Percentiles rank a stretch among this genome's conserved stretches.
Conservation (phyloP, 2,113 vertebrate genomes). For the Hylia prasina region DNA sequence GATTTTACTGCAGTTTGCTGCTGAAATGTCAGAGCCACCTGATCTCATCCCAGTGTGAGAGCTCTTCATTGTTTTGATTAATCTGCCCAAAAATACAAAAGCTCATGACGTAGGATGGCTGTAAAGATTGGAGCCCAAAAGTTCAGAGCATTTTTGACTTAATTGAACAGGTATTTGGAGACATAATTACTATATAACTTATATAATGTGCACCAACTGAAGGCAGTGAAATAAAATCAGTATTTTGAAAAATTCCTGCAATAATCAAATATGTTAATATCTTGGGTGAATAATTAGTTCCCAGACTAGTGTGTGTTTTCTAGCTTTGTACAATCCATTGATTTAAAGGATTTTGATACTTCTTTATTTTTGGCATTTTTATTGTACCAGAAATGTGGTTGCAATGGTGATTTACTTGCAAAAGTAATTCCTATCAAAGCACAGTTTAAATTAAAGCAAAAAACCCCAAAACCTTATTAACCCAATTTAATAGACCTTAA, state of each 20-base stretch:
- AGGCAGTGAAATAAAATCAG: not conserved
- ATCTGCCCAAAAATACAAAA: not conserved
- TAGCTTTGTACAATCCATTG: not conserved
- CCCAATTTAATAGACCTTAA: not conserved
- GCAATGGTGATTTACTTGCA: not conserved
- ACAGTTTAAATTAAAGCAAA: not conserved
- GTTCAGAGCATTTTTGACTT: not conserved
- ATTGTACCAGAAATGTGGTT: not conserved
- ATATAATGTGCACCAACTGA: not conserved
- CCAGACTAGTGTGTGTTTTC: not conserved
- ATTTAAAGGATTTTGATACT: not conserved
- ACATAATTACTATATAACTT: not conserved
- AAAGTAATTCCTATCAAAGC: not conserved
- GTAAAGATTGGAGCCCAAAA: not conserved
- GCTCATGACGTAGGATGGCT: not conserved
- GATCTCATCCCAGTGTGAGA: not conserved
- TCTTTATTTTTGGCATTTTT: not conserved
- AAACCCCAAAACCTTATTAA: accelerated
- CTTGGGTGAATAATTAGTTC: not conserved
- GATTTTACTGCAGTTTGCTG: not conserved
- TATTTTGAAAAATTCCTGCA: not conserved
- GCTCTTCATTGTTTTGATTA: not conserved
- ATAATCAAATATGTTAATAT: not conserved
- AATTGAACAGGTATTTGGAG: not conserved
- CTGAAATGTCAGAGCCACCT: accelerated